Conservation (phyloP, 2,797 vertebrate genomes). For the Orestias chungarensis region DNA sequence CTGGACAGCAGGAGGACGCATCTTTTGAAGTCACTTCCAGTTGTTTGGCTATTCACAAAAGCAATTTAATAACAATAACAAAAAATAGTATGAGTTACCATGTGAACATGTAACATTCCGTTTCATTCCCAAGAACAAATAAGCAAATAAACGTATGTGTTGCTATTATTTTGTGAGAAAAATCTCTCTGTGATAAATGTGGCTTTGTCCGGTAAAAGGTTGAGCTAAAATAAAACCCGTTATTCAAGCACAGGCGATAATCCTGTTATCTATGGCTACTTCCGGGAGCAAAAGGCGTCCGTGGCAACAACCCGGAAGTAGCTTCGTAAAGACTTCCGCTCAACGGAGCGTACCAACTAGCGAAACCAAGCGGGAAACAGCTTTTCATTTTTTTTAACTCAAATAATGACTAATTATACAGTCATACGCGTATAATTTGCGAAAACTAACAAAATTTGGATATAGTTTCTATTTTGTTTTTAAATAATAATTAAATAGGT, state of each 20-base stretch:
- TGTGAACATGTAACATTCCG: neutral
- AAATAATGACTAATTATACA: too few relatives aligned
- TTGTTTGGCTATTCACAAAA: neutral
- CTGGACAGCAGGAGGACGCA: constrained; percentile 2
- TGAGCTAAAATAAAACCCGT: neutral
- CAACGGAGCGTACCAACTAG: constrained; percentile 45
- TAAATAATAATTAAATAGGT: fast-evolving
- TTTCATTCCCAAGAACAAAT: neutral
- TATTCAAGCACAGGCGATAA: constrained; percentile 1
- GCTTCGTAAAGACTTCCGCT: constrained; percentile 59
- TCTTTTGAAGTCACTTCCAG: constrained; percentile 9
- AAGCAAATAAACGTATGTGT: constrained; percentile 3
- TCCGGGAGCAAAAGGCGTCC: constrained; percentile 70
- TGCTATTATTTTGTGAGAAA: neutral
- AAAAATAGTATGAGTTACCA: constrained; percentile 7
- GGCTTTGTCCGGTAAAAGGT: neutral
- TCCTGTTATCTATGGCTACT: constrained; percentile 28
- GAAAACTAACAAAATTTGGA: neutral
- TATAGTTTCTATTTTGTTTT: too few relatives aligned
- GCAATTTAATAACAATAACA: neutral
- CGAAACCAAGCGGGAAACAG: fast-evolving
- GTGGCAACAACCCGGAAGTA: constrained; percentile 75
- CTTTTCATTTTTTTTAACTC: too few relatives aligned
- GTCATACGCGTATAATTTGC: too few relatives aligned
- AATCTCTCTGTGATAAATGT: neutral